phyloP scores from a whole-genome alignment of 2,888 invertebrate genomes.

The Allacma fusca region DNA sequence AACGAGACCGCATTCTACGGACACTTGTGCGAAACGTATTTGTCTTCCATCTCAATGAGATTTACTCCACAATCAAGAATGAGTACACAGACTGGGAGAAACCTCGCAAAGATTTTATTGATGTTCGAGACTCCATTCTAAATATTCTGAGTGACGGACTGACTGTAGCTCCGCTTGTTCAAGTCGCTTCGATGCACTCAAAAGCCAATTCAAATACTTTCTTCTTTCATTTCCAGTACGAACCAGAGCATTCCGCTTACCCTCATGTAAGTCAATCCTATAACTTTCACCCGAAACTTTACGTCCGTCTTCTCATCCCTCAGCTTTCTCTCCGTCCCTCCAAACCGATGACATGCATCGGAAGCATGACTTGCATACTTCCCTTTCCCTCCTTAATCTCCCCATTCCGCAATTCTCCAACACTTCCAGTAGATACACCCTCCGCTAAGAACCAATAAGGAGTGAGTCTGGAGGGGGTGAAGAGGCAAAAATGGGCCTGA shows the following conservation, averaged over 20 bases:
- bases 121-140: conserved; percentile 86
- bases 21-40: conserved; percentile 88
- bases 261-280: conserved; percentile 70
- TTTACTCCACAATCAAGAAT: conserved; percentile 84
- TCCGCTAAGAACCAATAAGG: too few species aligned
- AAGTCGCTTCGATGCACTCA: conserved; percentile 70
- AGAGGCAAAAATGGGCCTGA: too few species aligned
- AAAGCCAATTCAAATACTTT: conserved; percentile 72
- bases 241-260: conserved; percentile 79
- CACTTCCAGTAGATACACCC: too few species aligned
- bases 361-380: background rate
- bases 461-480: too few species aligned
- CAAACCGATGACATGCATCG: background rate
- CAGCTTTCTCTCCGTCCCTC: background rate
- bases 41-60: conserved; percentile 87
- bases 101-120: conserved; percentile 87
- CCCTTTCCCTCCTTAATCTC: background rate
- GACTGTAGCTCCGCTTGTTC: conserved; percentile 78
- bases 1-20: conserved; percentile 73
- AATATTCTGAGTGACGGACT: conserved; percentile 86
- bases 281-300: background rate
- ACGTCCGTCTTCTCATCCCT: background rate
- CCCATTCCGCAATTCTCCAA: background rate
- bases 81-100: conserved; percentile 92
- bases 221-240: conserved; percentile 83